Percentiles rank a stretch among this genome's conserved stretches.
These are phyloP conservation scores for Paedocypris sp. DNA, from an alignment of 2,113 vertebrate species.

Conservation along the genomic window DNA sequence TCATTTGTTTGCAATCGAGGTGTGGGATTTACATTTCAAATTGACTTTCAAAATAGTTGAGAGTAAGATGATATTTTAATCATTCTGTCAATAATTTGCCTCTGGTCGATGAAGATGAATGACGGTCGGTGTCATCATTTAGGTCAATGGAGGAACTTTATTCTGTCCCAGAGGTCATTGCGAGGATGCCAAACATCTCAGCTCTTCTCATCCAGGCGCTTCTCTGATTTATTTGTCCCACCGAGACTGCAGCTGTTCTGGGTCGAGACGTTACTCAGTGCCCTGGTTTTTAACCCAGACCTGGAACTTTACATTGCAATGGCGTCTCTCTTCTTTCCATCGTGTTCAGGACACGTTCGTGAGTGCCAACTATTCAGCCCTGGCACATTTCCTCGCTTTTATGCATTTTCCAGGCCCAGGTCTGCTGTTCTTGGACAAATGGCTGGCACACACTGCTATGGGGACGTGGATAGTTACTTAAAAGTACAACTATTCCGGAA, in stretches of 20 bases:
- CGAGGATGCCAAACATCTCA: too few species aligned
- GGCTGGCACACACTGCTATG: conserved; percentile 67
- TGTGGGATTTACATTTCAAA: too few species aligned
- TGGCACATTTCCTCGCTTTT: not conserved
- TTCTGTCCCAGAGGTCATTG: too few species aligned
- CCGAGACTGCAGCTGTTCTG: conserved; percentile 64
- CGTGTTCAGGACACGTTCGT: conserved; percentile 77
- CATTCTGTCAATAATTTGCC: too few species aligned
- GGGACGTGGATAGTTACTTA: conserved; percentile 60
- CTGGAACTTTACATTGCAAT: conserved; percentile 65
- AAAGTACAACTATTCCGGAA: too few species aligned
- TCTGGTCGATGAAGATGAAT: too few species aligned
- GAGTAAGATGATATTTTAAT: too few species aligned
- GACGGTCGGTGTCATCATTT: too few species aligned
- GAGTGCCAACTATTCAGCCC: too few species aligned
- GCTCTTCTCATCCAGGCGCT: not conserved
- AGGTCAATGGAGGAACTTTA: too few species aligned
- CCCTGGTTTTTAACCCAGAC: conserved; percentile 72
- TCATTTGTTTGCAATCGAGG: too few species aligned
- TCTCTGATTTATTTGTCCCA: not conserved
- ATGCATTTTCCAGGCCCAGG: conserved; percentile 49
- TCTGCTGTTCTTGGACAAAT: conserved; percentile 69
- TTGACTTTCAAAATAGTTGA: too few species aligned
- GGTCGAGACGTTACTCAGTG: conserved; percentile 68
- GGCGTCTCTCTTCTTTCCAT: conserved; percentile 64